These are phyloP conservation scores for Zeugodacus cucurbitae DNA, from an alignment of 1,140 invertebrate species.

Conservation along the genomic window DNA sequence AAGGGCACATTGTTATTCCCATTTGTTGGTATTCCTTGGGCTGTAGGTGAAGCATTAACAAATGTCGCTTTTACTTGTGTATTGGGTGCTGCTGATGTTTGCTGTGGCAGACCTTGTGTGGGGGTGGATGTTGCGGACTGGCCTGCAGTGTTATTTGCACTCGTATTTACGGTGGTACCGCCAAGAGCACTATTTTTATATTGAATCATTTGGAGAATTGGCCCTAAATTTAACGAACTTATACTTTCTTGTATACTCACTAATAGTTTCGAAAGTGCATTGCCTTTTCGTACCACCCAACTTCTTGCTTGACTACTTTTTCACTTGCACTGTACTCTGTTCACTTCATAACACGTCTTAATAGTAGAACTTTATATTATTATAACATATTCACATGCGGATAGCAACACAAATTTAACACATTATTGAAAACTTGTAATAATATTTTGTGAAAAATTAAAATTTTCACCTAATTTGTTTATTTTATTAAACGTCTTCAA, in stretches of 20 bases:
- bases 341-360: background rate
- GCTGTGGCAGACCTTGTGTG: background rate
- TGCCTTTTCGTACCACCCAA: background rate
- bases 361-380: background rate
- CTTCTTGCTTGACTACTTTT: constrained; percentile 31
- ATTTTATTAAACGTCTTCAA: constrained; percentile 8
- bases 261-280: background rate
- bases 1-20: constrained; percentile 45
- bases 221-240: background rate
- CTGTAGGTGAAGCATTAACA: constrained; percentile 39
- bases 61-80: constrained; percentile 50
- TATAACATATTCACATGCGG: background rate
- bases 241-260: background rate
- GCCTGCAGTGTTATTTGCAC: background rate
- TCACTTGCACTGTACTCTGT: background rate
- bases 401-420: background rate
- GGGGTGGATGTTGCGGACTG: background rate
- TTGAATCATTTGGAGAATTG: constrained; percentile 31
- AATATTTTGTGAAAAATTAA: background rate
- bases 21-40: constrained; percentile 36
- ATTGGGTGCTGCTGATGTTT: constrained; percentile 45
- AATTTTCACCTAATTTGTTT: constrained; percentile 32
- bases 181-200: constrained; percentile 40
- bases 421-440: background rate
- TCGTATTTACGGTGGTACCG: constrained; percentile 4